Conservation (phyloP, 1,140 invertebrate species). For the Rhagoletis pomonella region DNA sequence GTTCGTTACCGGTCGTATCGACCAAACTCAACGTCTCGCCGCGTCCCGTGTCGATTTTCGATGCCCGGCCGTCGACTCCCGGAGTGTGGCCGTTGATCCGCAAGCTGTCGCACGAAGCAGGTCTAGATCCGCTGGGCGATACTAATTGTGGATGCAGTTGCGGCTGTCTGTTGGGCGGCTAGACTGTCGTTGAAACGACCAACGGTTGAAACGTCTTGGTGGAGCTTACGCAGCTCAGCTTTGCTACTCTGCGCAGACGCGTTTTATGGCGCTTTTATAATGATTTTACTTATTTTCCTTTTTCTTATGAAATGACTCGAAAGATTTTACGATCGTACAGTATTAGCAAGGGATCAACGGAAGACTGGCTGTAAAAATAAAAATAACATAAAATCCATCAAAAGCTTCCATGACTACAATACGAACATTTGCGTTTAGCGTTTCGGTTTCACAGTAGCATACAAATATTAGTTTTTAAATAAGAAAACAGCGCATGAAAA, state of each 20-base stretch:
- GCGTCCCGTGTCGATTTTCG: too few species aligned
- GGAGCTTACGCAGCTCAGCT: conserved; percentile 16
- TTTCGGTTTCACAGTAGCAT: conserved; percentile 51
- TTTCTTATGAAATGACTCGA: conserved; percentile 48
- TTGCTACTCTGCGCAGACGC: conserved; percentile 49
- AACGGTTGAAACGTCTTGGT: conserved; percentile 22
- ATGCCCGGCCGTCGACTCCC: neutral
- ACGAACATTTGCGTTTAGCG: conserved; percentile 18
- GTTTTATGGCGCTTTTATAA: conserved; percentile 56
- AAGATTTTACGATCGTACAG: conserved; percentile 54
- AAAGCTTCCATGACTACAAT: conserved; percentile 17
- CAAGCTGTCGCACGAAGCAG: neutral
- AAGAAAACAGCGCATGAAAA: conserved; percentile 49
- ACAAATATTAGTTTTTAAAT: conserved; percentile 53
- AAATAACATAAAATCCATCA: conserved; percentile 44
- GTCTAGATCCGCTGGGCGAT: conserved; percentile 39
- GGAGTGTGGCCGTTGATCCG: conserved; percentile 31
- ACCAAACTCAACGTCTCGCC: neutral
- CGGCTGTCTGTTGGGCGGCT: neutral
- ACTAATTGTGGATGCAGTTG: conserved; percentile 43
- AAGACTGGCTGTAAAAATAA: neutral
- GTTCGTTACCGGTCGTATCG: conserved; percentile 35
- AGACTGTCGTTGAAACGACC: neutral
- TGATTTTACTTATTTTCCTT: conserved; percentile 53
- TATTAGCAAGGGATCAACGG: conserved; percentile 50